phyloP scores from a whole-genome alignment of 1,140 invertebrate species.

The Drosophila tropicalis region DNA sequence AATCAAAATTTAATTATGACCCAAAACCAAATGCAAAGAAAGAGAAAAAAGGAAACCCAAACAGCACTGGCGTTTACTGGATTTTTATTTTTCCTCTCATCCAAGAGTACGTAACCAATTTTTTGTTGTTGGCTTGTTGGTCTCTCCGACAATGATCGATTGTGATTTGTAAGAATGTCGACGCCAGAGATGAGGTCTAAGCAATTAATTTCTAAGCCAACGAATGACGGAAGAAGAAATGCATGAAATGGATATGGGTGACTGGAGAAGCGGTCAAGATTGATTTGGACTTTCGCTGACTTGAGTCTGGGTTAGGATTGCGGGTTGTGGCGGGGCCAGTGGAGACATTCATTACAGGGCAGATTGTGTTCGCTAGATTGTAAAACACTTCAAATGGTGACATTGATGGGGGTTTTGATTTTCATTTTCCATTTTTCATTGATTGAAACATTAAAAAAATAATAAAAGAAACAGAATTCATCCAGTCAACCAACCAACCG shows the following conservation, averaged over 20 bases:
- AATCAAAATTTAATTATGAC: constrained; percentile 64
- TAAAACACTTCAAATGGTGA: constrained; percentile 68
- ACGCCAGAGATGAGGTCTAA: constrained; percentile 39
- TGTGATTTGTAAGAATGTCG: constrained; percentile 73
- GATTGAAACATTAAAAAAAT: constrained; percentile 62
- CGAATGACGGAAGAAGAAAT: constrained; percentile 43
- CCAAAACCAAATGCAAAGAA: constrained; percentile 42
- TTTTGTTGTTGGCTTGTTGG: constrained; percentile 32
- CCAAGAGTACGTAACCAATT: constrained; percentile 24
- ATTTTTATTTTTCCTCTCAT: constrained; percentile 15
- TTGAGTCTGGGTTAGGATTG: background rate
- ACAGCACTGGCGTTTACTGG: constrained; percentile 30
- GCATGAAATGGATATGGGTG: constrained; percentile 68
- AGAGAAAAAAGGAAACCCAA: background rate
- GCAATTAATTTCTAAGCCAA: constrained; percentile 55
- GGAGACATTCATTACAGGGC: constrained; percentile 41
- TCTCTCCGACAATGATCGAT: constrained; percentile 70
- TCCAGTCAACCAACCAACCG: constrained; percentile 20
- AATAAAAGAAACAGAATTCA: constrained; percentile 38
- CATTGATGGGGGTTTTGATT: constrained; percentile 78
- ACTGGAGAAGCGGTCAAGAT: constrained; percentile 56
- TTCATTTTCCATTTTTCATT: constrained; percentile 74
- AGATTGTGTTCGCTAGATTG: constrained; percentile 73
- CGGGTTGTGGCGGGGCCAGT: background rate
- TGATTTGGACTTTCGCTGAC: constrained; percentile 63